Evolutionary conservation across 2,113 vertebrate species (phyloP).

Genomic region (Muntiacus muntjak): DNA sequence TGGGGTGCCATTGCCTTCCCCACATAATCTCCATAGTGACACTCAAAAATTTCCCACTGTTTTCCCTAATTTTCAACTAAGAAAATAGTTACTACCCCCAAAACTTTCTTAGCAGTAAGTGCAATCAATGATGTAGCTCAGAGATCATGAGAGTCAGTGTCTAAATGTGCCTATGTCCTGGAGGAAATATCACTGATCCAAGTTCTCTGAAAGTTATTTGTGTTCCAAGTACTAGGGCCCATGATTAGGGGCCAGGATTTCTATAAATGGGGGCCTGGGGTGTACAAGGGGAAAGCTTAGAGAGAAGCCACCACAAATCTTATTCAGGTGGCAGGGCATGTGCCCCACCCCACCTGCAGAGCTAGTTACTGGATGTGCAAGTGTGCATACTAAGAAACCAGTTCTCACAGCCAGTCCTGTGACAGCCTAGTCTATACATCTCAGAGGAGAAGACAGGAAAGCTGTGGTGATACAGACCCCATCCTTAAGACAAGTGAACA

Average conservation of each 20-base stretch:
- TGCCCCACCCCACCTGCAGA: background rate
- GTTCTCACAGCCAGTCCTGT: background rate
- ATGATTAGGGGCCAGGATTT: background rate
- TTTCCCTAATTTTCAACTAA: background rate
- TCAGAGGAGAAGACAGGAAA: background rate
- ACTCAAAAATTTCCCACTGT: background rate
- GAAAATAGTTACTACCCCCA: background rate
- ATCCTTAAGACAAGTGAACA: background rate
- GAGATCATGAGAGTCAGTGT: background rate
- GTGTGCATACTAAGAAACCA: background rate
- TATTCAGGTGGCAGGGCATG: background rate
- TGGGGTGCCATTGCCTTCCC: no score
- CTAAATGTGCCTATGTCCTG: background rate
- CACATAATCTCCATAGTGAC: background rate
- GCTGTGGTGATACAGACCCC: background rate
- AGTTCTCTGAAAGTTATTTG: background rate
- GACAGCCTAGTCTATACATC: background rate
- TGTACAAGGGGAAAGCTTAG: background rate
- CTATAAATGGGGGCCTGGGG: background rate
- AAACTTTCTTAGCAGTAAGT: background rate
- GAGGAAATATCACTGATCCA: background rate
- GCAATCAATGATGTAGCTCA: background rate
- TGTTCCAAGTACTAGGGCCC: background rate
- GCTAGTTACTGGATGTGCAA: background rate
- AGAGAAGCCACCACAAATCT: background rate